Evolutionary conservation across 2,113 vertebrate genomes (phyloP), one percentile per base, ranked within the genome.

Genomic region (Balaeniceps rex): DNA sequence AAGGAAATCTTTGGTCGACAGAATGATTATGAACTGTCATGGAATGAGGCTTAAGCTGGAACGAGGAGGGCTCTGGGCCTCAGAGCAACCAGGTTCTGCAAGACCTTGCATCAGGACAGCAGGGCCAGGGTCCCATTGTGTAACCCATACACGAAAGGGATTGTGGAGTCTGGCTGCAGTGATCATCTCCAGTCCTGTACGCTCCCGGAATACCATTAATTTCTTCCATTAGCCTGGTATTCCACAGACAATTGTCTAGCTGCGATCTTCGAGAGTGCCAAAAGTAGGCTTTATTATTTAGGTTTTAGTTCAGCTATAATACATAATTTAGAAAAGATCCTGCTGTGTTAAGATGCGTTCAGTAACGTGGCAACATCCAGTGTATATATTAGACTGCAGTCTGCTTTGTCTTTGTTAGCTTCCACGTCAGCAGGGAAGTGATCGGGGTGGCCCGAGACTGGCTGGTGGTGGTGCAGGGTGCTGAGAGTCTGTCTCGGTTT

Each of bases 401-500:
- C 47, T n/a, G 72, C 63, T 75, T 69, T 60, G 52, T 21, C 83
- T 52, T 58, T n/a, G 64, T 69, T 29, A 33, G 90, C 77, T 47
- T 21, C 52, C 29, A 22, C 6, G 1, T 12, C 72, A 63, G 86
- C 72, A 61, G 66, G 68, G 55, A 12, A 51, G 69, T 16, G 26
- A 25, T 6, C n/a, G 5, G 33, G 6, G 14, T 29, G 58, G 29
- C 60, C 82, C 2, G 1, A 36, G 77, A 54, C 38, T 36, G 36
- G 66, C 34, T 2, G 1, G 28, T 19, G 19, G 23, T n/a, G 83
- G 17, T 36, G 22, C 1, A 3, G 0, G 2, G 28, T 66, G 58
- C 29, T 25, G 25, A 38, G 47, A 16, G 22, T 12, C 87, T 42
- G 21, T 33, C 75, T 36, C 1, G 2, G 12, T 10, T 40, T 55